Base-by-base conservation (phyloP, 2,113 vertebrate genomes). In the Amphiprion percula region DNA sequence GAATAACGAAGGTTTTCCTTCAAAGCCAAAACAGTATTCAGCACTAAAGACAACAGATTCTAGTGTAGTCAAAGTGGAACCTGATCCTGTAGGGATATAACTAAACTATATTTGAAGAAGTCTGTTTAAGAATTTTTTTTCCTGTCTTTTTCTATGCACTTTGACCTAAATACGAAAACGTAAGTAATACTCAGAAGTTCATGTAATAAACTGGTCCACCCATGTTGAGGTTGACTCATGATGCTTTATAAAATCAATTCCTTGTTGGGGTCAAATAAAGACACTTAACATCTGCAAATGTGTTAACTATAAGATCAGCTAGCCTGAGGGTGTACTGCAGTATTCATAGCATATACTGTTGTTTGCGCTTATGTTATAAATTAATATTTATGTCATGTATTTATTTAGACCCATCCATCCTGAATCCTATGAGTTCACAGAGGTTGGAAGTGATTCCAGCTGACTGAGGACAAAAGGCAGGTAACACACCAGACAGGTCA, bases 231-330 rank as follows among this genome's bases (percentile, higher is more conserved):
- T 77, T 68, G 50, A 74, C 60, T 39, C 17, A 4, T 12, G 6
- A 50, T 26, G 26, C 23, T 64, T 69, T 69, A 49, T 69, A 37
- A 70, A 77, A 68, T 71, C 60, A 68, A 69, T 70, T 79, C 28
- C 14, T 52, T 15, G 21, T 60, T 6, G 5, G 66, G 46, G 21
- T 86, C 41, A 55, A 44, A 68, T 2, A 64, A 56, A 70, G 28
- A 16, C 16, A 67, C 54, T 80, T 61, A 71, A 70, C 62, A 62
- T 60, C 19, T 21, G 2, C 26, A 74, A 50, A 62, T 39, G 66
- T 46, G 47, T 55, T 70, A 63, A 55, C 30, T 68, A 54, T 47
- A 58, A 68, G 56, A 59, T 0, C 26, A 68, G 17, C 24, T 33
- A 23, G 58, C 49, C 60, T 26, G 59, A 67, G 58, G 54, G 33